Percentiles rank a stretch among this genome's conserved stretches.
phyloP scores from a whole-genome alignment of 2,113 vertebrate genomes.

The Rhineura floridana region DNA sequence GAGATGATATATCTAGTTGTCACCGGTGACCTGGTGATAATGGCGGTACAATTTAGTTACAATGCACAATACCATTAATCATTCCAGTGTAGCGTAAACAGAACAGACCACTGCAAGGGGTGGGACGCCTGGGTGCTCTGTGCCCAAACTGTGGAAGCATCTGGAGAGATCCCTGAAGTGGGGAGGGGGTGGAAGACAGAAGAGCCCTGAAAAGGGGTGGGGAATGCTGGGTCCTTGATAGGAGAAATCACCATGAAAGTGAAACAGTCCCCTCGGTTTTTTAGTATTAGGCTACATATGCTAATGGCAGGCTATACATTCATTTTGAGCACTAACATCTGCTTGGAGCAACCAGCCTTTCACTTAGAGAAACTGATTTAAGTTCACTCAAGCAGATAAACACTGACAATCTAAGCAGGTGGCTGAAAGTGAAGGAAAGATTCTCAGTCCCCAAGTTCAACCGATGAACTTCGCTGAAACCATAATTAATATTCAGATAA shows the following conservation, averaged over 20 bases:
- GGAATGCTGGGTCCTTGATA: neutral
- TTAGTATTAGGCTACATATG: conserved; percentile 83
- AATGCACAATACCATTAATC: conserved; percentile 78
- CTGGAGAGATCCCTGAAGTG: neutral
- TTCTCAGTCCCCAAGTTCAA: conserved; percentile 78
- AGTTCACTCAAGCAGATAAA: conserved; percentile 87
- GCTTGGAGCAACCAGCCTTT: conserved; percentile 81
- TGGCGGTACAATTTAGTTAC: conserved; percentile 83
- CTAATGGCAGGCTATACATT: conserved; percentile 83
- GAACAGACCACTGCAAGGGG: conserved; percentile 61
- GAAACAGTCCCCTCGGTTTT: conserved; percentile 75
- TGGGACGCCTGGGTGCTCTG: conserved; percentile 29
- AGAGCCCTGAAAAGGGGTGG: neutral
- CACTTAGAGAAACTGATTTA: conserved; percentile 86
- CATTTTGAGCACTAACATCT: conserved; percentile 85
- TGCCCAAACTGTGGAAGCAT: conserved; percentile 14
- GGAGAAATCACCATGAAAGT: conserved; percentile 63
- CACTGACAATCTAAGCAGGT: conserved; percentile 83
- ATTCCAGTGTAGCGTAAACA: conserved; percentile 71
- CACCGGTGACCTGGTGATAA: conserved; percentile 83
- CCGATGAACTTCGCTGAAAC: conserved; percentile 77
- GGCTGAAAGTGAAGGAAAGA: conserved; percentile 77
- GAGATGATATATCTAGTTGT: conserved; percentile 84
- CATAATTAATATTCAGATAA: conserved; percentile 85
- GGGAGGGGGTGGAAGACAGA: conserved; percentile 24